Base-by-base conservation (phyloP, 2,113 vertebrate genomes). In the Deroptyus accipitrinus region DNA sequence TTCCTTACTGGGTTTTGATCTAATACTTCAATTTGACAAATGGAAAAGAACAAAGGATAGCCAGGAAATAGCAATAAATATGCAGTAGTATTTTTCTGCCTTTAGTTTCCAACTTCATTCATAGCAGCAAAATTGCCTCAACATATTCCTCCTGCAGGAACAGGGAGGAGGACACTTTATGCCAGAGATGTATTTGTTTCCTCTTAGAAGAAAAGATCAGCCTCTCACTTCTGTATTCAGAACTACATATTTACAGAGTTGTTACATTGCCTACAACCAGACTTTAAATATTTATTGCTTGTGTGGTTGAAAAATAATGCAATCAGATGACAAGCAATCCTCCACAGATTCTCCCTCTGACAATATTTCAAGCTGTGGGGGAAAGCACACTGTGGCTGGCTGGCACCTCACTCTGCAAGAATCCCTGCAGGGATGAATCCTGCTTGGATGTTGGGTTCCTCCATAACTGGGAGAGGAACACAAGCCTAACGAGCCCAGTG, bases 281-380 rank as follows among this genome's bases (percentile, higher is more conserved):
- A 78, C 62, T 96, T 96, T 82, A 96, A 97, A 96, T 96, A 96
- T 96, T 96, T 96, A 96, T 94, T 94, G 73, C 76, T 88, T 5
- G 2, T 91, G 88, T 76, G 62, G 83, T 76, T 96, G 91, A 96
- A 97, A 96, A 95, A 92, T 86, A 96, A 88, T 62, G 62, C 76
- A 96, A 84, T 94, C 83, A 84, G 73, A 69, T 90, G 86, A 90
- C 93, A 92, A 81, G 79, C 42, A 96, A 73, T 84, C 57, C 83
- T 93, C 90, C 57, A 57, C 83, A 79, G 92, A 68, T 88, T 94
- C 64, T 88, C 48, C 33, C 62, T 91, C 76, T 64, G 73, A 91
- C 69, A 64, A 69, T 94, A 88, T 88, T 91, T 95, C 83, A 86
- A 78, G 76, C 83, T 5, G 0, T 68, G 42, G 62, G 61, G 69